Conservation (phyloP, 1,140 invertebrate genomes). For the Solenopsis fugax region DNA sequence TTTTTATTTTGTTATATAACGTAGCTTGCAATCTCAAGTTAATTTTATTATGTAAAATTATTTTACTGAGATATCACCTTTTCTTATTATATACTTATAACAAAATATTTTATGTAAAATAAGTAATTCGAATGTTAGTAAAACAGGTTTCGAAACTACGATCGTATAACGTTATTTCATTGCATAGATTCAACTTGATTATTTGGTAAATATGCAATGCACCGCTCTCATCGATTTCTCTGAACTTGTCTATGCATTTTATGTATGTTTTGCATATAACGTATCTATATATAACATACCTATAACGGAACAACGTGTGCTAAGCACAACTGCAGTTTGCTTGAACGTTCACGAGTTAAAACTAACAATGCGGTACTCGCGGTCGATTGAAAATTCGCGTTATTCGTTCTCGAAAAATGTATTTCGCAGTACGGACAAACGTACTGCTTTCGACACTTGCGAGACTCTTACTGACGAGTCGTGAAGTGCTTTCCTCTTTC, state of each 20-base stretch:
- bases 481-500: neutral
- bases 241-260: slow-evolving; percentile 5
- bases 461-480: slow-evolving; percentile 51
- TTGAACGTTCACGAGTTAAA: neutral
- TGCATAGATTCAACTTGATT: neutral
- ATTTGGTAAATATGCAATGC: neutral
- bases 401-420: neutral
- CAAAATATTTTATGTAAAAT: neutral
- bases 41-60: too few species aligned
- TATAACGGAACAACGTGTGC: neutral
- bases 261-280: neutral
- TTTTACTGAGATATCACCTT: too few species aligned
- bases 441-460: slow-evolving; percentile 49
- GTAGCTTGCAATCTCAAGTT: too few species aligned
- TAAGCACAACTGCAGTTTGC: neutral
- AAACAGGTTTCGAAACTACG: neutral
- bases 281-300: neutral
- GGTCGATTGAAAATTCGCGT: slow-evolving; percentile 3
- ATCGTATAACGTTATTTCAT: neutral
- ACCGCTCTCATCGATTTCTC: neutral
- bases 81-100: neutral
- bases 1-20: too few species aligned
- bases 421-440: neutral
- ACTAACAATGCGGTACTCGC: neutral
- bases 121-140: neutral